These are phyloP conservation scores for Magallana ariakensis DNA, from an alignment of 1,140 invertebrate species.

Conservation along the genomic window DNA sequence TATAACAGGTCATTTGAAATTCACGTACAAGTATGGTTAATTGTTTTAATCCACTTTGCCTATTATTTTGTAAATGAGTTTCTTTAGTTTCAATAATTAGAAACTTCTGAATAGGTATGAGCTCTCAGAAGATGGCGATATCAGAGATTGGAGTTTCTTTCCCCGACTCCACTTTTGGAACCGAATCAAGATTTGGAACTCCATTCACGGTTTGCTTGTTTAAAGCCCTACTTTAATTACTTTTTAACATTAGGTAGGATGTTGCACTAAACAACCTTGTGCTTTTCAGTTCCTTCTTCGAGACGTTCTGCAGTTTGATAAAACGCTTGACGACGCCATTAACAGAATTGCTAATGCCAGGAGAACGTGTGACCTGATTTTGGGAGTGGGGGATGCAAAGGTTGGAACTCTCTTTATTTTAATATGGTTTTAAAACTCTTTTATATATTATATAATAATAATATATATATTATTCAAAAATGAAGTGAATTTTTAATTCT, in stretches of 20 bases:
- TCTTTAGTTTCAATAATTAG: not conserved
- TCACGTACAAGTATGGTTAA: not conserved
- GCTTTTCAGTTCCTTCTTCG: constrained; percentile 64
- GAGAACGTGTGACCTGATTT: constrained; percentile 72
- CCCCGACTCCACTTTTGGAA: constrained; percentile 69
- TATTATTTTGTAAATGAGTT: not conserved
- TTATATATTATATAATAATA: too few species aligned
- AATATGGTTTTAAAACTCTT: too few species aligned
- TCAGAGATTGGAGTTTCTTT: constrained; percentile 74
- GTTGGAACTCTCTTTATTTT: constrained; percentile 43
- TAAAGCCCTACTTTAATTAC: not conserved
- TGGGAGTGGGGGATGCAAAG: constrained; percentile 74
- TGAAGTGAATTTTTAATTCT: too few species aligned
- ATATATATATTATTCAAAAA: too few species aligned
- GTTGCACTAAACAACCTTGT: too few species aligned
- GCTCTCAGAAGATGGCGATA: constrained; percentile 67
- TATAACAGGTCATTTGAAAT: constrained; percentile 59
- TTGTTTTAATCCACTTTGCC: not conserved
- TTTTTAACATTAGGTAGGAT: too few species aligned
- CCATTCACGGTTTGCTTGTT: constrained; percentile 67
- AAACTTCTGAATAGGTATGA: constrained; percentile 60
- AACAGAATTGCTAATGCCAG: constrained; percentile 61
- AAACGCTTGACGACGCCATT: constrained; percentile 64
- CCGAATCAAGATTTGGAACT: constrained; percentile 68
- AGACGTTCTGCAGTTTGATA: constrained; percentile 73